Conservation (phyloP, 2,888 invertebrate species). For the Acheta domesticus region DNA sequence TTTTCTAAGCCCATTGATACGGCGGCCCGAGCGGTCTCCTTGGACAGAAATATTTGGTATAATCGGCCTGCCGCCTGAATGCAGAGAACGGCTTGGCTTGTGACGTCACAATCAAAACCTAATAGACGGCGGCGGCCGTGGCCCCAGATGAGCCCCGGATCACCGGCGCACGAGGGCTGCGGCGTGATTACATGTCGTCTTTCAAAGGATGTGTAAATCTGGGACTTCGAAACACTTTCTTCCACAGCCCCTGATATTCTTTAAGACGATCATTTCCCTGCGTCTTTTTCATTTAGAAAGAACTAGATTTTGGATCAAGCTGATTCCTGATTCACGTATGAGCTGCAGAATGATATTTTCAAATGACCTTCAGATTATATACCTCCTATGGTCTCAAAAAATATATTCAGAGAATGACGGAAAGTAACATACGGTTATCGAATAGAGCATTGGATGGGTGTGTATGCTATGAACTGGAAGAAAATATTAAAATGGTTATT, state of each 20-base stretch:
- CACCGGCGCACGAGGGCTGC: not conserved
- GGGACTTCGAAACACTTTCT: not conserved
- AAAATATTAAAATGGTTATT: too few species aligned
- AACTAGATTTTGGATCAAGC: too few species aligned
- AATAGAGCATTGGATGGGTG: too few species aligned
- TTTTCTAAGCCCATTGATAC: constrained; percentile 38
- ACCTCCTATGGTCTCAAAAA: too few species aligned
- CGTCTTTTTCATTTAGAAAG: too few species aligned
- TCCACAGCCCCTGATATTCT: not conserved
- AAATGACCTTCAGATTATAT: too few species aligned
- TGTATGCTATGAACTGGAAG: too few species aligned
- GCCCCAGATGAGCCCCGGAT: not conserved
- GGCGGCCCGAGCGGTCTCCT: constrained; percentile 22
- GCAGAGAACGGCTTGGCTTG: not conserved
- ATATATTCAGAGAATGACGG: too few species aligned
- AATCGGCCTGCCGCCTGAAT: constrained; percentile 32
- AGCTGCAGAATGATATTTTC: too few species aligned
- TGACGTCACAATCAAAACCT: constrained; percentile 25
- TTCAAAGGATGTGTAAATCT: constrained; percentile 18
- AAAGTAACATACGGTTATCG: too few species aligned
- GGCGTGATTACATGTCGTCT: not conserved
- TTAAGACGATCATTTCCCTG: too few species aligned
- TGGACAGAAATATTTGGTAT: constrained; percentile 38
- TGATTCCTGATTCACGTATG: too few species aligned
- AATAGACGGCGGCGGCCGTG: not conserved